phyloP scores from a whole-genome alignment of 2,888 invertebrate genomes.

The Gastrophysa polygoni region DNA sequence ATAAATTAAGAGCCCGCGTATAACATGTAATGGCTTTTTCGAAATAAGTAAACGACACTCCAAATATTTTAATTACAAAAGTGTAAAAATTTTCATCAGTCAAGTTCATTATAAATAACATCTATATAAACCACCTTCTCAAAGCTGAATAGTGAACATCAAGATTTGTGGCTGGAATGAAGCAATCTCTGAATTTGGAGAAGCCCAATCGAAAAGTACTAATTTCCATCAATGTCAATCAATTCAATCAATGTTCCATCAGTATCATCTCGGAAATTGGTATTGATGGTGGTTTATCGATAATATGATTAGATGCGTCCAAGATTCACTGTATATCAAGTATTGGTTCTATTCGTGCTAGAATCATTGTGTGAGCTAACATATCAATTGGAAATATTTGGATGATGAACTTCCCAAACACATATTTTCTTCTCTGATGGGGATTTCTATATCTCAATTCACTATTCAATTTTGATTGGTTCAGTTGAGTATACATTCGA shows the following conservation, averaged over 20 bases:
- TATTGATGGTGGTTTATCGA: no score
- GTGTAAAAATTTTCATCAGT: conserved; percentile 54
- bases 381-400: no score
- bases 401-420: no score
- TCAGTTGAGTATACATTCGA: conserved; percentile 46
- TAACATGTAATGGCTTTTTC: conserved; percentile 52
- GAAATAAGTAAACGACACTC: conserved; percentile 50
- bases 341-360: no score
- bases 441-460: not conserved
- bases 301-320: no score
- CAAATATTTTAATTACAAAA: conserved; percentile 55
- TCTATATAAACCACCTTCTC: not conserved
- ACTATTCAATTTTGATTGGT: conserved; percentile 11
- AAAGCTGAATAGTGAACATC: not conserved
- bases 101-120: conserved; percentile 46
- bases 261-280: no score
- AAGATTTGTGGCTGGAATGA: not conserved
- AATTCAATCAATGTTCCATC: no score
- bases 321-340: no score
- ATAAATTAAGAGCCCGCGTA: conserved; percentile 44
- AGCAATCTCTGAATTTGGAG: conserved; percentile 27
- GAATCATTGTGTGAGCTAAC: no score
- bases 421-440: no score
- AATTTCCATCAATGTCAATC: no score
- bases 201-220: no score